phyloP scores from a whole-genome alignment of 2,888 invertebrate species.

The Idaea straminata region DNA sequence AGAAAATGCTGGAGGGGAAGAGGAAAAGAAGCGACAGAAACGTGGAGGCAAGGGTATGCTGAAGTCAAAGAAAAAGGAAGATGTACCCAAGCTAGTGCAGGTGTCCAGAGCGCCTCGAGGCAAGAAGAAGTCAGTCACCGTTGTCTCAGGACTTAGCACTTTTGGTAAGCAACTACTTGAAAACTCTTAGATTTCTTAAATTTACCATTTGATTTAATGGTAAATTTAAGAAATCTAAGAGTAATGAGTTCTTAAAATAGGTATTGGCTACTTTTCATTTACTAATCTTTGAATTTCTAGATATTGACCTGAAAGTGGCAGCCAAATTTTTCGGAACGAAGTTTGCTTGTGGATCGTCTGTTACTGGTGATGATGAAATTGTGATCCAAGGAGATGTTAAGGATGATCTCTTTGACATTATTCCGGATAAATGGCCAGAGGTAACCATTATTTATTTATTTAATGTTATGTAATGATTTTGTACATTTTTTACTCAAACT shows the following conservation, averaged over 20 bases:
- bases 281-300: slow-evolving; percentile 69
- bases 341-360: slow-evolving; percentile 99
- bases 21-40: slow-evolving; percentile 97
- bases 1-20: slow-evolving; percentile 88
- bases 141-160: slow-evolving; percentile 96
- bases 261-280: not conserved
- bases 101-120: slow-evolving; percentile 95
- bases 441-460: slow-evolving; percentile 58
- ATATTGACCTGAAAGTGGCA: slow-evolving; percentile 98
- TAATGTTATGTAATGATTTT: not conserved
- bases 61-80: slow-evolving; percentile 96
- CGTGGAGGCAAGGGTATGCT: slow-evolving; percentile 98
- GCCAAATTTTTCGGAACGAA: slow-evolving; percentile 98
- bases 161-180: slow-evolving; percentile 83
- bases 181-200: not conserved
- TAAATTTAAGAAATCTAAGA: too few relatives aligned
- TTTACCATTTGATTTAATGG: too few relatives aligned
- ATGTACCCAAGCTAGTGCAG: slow-evolving; percentile 91
- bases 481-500: not conserved
- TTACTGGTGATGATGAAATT: slow-evolving; percentile 99
- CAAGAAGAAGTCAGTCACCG: slow-evolving; percentile 99
- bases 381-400: slow-evolving; percentile 99
- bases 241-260: not conserved
- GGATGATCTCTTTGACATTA: slow-evolving; percentile 98
- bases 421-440: slow-evolving; percentile 99